Evolutionary conservation across 2,113 vertebrate genomes (phyloP).

Genomic region (Cercopithecus mona): DNA sequence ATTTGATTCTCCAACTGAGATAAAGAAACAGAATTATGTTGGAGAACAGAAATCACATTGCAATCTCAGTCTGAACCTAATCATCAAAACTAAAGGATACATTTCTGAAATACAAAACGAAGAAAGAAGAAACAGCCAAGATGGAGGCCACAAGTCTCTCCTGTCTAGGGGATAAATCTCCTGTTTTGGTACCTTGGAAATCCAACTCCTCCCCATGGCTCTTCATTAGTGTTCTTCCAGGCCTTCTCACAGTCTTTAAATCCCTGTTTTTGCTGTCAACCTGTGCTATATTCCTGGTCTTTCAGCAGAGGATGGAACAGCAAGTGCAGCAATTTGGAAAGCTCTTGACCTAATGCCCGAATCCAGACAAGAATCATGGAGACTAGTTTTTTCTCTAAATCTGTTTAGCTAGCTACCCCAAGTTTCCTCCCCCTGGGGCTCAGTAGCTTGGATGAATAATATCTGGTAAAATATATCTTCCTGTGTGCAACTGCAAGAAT

Average conservation of each 20-base stretch:
- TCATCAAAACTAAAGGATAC: constrained; percentile 23
- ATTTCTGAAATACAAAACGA: neutral
- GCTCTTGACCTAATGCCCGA: neutral
- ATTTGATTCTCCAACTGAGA: constrained; percentile 59
- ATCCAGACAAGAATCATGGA: neutral
- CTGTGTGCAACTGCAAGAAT: neutral
- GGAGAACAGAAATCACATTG: constrained; percentile 32
- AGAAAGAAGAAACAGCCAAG: neutral
- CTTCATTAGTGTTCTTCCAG: neutral
- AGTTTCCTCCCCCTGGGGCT: neutral
- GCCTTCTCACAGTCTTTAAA: neutral
- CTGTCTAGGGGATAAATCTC: no score
- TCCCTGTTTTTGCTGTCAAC: neutral
- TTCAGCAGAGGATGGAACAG: neutral
- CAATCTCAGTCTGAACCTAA: neutral
- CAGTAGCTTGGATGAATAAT: neutral
- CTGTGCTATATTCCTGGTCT: neutral
- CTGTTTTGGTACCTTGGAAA: neutral
- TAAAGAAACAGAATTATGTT: constrained; percentile 63
- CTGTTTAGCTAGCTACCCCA: neutral
- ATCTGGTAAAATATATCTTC: neutral
- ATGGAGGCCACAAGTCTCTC: neutral
- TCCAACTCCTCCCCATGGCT: neutral
- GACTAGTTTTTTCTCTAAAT: accelerated
- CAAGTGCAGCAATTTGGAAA: neutral